Base-by-base conservation (phyloP, 1,140 invertebrate species). In the Pseudomyrmex sp. region DNA sequence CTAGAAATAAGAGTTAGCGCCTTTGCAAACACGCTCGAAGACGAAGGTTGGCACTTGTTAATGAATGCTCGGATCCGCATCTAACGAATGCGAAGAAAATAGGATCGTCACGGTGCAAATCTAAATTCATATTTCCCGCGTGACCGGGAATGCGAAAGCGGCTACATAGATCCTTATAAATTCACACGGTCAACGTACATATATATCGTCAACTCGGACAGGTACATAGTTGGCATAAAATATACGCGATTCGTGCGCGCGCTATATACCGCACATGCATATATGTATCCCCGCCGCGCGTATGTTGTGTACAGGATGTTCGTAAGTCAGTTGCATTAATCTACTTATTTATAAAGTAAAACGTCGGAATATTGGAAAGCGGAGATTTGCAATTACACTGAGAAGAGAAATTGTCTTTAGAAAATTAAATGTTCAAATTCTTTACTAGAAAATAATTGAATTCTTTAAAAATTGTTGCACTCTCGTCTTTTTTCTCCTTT, bases 71-170 rank as follows among this genome's bases (percentile, higher is more conserved):
- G 7, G 15, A 12, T 12, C 0, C 50, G 13, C 9, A 52, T 52
- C 65, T 69, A 59, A 70, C 54, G 44, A 79, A 15, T 26, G 20
- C 9, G 13, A 48, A 50, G 79, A 61, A 85, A 84, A 77, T 72
- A 56, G 87, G 80, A 1, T 52, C 69, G 56, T 35, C 77, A 9
- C 13, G 58, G 23, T 52, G 35, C 82, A 83, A 84, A 85, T 90
- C 82, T 87, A 88, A 88, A 90, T 90, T 90, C 85, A 89, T 88
- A 84, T 61, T 62, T 85, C 89, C 82, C 89, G 63, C 82, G 87
- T 85, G 87, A 70, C 52, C 61, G 44, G 75, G 82, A 80, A 84
- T 86, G 65, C 61, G 70, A 62, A 72, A 87, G 56, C 26, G 63
- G 12, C n/a, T 26, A 50, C 23, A 69, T 7, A 2, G 15, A 58